phyloP scores from a whole-genome alignment of 1,140 invertebrate genomes.

The Drosophila subobscura region DNA sequence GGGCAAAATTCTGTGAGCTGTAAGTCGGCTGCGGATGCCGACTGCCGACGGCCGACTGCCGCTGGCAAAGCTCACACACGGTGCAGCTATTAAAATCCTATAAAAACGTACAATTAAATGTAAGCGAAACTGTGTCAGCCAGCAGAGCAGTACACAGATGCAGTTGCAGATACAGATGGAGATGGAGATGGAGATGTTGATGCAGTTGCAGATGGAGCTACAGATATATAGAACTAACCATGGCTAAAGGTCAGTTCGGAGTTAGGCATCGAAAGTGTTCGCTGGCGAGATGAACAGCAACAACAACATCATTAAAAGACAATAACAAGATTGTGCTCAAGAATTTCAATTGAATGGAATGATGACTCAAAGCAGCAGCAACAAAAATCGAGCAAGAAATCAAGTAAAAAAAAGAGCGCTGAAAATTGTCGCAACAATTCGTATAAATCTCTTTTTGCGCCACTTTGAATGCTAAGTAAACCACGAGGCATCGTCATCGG shows the following conservation, averaged over 20 bases:
- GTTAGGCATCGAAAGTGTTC: conserved; percentile 37
- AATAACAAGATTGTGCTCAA: conserved; percentile 40
- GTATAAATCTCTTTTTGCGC: conserved; percentile 67
- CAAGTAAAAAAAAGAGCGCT: conserved; percentile 1
- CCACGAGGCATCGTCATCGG: conserved; percentile 62
- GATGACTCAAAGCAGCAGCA: conserved; percentile 40
- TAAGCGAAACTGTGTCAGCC: conserved; percentile 51
- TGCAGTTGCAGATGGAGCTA: conserved; percentile 16
- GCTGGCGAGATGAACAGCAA: conserved; percentile 33
- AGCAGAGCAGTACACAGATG: conserved; percentile 28
- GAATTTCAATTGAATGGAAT: conserved; percentile 48
- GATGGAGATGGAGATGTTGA: conserved; percentile 1
- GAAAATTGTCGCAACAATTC: conserved; percentile 53
- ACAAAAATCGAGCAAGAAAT: conserved; percentile 11
- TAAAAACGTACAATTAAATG: conserved; percentile 47
- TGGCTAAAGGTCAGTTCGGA: conserved; percentile 40
- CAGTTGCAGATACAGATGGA: conserved; percentile 8
- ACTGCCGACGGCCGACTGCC: too few relatives aligned
- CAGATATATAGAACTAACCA: conserved; percentile 37
- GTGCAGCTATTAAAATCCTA: conserved; percentile 33
- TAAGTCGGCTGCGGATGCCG: conserved; percentile 3
- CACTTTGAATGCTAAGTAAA: conserved; percentile 68
- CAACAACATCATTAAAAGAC: conserved; percentile 40
- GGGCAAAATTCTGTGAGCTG: conserved; percentile 22
- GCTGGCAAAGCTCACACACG: background rate